Conservation (phyloP, 2,797 vertebrate species). For the Pogonophryne albipinna region DNA sequence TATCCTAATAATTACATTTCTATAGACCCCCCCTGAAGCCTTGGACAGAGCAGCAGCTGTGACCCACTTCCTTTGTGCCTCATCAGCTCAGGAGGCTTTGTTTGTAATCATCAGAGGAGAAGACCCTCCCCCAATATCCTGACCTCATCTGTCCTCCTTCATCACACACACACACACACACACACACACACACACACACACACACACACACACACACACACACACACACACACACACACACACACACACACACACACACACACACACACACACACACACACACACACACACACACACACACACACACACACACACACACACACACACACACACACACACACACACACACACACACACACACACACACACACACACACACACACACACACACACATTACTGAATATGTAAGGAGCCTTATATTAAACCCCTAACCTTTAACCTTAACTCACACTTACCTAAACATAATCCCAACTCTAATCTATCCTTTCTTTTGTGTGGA, state of each 20-base stretch:
- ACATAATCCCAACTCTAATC: background rate
- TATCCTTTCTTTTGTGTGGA: background rate
- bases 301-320: conserved; percentile 1
- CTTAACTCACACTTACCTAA: background rate
- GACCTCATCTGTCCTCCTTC: conserved; percentile 28
- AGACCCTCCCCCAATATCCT: conserved; percentile 30
- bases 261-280: background rate
- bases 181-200: conserved; percentile 4
- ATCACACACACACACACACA: conserved; percentile 1
- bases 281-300: conserved; percentile 6
- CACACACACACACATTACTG: background rate
- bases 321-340: background rate
- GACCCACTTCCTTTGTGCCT: conserved; percentile 81
- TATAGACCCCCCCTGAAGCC: conserved; percentile 27
- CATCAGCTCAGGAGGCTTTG: conserved; percentile 75
- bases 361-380: background rate
- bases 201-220: background rate
- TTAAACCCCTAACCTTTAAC: conserved; percentile 21
- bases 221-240: too few relatives aligned
- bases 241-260: too few relatives aligned
- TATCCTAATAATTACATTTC: too few relatives aligned
- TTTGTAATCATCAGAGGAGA: conserved; percentile 65
- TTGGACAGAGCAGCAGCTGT: conserved; percentile 46
- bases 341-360: conserved; percentile 4
- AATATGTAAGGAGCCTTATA: conserved; percentile 1